Evolutionary conservation across 1,140 invertebrate genomes (phyloP).

Genomic region (Sipha flava): DNA sequence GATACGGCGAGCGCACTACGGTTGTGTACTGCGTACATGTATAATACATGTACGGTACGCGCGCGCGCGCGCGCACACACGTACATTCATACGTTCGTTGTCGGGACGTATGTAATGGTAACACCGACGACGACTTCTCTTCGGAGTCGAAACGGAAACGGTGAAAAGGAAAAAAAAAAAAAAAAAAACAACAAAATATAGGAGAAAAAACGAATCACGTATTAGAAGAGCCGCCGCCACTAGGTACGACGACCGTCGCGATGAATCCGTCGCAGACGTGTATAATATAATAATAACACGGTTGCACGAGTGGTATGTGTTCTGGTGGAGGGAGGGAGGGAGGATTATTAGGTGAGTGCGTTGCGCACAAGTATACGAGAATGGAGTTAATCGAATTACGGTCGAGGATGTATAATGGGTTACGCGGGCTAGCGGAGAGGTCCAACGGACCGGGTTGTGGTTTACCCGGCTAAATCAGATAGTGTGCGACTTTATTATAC

Average conservation of each 20-base stretch:
- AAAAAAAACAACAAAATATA: neutral
- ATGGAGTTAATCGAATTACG: slow-evolving; percentile 12
- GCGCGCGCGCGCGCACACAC: too few species aligned
- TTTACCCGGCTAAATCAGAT: neutral
- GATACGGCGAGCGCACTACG: neutral
- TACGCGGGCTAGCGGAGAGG: too few species aligned
- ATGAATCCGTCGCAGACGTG: too few species aligned
- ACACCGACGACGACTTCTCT: too few species aligned
- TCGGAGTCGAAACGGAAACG: neutral
- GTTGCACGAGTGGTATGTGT: too few species aligned
- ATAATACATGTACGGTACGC: neutral
- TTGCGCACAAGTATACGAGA: neutral
- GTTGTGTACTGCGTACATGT: neutral
- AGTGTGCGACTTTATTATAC: too few species aligned
- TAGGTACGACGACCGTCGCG: too few species aligned
- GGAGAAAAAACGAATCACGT: neutral
- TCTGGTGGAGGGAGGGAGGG: too few species aligned
- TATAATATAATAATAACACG: neutral
- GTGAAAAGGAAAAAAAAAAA: neutral
- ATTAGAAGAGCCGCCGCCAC: neutral
- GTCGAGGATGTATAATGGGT: too few species aligned
- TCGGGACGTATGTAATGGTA: too few species aligned
- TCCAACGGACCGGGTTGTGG: neutral
- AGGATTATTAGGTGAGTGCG: too few species aligned
- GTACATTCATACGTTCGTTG: too few species aligned